Evolutionary conservation across 2,113 vertebrate species (phyloP).

Genomic region (Gallinago media): DNA sequence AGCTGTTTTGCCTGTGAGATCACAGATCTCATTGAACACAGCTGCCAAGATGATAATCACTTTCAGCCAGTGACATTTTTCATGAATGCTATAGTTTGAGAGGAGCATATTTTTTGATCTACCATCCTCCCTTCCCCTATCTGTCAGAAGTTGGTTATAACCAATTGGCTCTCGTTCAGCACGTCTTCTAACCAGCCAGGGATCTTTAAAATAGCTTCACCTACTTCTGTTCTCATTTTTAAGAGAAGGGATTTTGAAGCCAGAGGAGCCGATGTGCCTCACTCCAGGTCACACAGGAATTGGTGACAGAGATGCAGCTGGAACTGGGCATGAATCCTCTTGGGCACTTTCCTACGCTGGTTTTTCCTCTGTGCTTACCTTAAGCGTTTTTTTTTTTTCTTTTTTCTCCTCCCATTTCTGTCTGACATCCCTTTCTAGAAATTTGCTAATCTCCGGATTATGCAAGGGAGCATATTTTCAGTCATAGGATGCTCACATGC

Average conservation of each 20-base stretch:
- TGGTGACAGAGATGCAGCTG: background rate
- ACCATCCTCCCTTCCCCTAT: background rate
- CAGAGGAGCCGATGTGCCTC: background rate
- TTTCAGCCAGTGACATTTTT: background rate
- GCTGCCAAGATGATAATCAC: background rate
- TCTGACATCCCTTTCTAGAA: constrained; percentile 30
- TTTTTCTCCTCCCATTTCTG: constrained; percentile 13
- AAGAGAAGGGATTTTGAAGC: background rate
- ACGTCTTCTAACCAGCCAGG: background rate
- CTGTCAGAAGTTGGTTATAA: constrained; percentile 10
- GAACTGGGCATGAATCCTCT: background rate
- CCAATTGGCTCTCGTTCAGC: background rate
- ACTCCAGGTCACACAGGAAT: background rate
- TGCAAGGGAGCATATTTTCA: constrained; percentile 47
- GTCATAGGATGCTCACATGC: constrained; percentile 68
- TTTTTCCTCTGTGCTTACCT: background rate
- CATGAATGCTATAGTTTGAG: background rate
- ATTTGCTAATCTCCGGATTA: constrained; percentile 63
- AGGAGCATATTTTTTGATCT: background rate
- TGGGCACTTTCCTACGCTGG: background rate
- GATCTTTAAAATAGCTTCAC: constrained; percentile 21
- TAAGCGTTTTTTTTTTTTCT: background rate
- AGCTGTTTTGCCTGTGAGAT: background rate
- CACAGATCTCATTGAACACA: background rate
- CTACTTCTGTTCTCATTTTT: background rate